These are phyloP conservation scores for Neomicropteryx cornuta DNA, from an alignment of 1,140 invertebrate species.

Conservation along the genomic window DNA sequence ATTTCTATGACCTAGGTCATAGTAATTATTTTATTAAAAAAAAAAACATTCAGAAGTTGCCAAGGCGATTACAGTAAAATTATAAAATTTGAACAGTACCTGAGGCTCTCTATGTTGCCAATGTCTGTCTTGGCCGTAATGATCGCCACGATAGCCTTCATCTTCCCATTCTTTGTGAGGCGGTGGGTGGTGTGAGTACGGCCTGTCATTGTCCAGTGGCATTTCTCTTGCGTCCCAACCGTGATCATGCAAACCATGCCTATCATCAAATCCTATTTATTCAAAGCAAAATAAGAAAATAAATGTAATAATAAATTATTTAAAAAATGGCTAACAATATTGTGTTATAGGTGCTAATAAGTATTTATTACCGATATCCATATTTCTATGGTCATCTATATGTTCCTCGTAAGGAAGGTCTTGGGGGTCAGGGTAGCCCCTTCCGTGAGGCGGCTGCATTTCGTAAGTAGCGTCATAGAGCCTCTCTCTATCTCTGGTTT, in stretches of 20 bases:
- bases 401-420: conserved; percentile 34
- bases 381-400: conserved; percentile 29
- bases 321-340: neutral
- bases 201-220: conserved; percentile 33
- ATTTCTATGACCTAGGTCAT: too few relatives aligned
- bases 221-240: conserved; percentile 36
- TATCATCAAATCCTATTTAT: conserved; percentile 35
- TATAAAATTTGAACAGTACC: too few relatives aligned
- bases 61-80: too few relatives aligned
- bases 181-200: conserved; percentile 28
- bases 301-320: conserved; percentile 1
- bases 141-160: conserved; percentile 34
- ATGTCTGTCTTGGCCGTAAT: conserved; percentile 35
- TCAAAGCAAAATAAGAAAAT: too few relatives aligned
- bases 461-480: conserved; percentile 38
- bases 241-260: conserved; percentile 29
- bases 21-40: too few relatives aligned
- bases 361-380: conserved; percentile 27
- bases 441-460: conserved; percentile 30
- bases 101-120: conserved; percentile 36
- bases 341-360: neutral
- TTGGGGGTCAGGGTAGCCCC: conserved; percentile 33
- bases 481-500: conserved; percentile 25
- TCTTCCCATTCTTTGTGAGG: conserved; percentile 39
- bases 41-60: too few relatives aligned